These are phyloP conservation scores for Steinernema hermaphroditum DNA, from an alignment of 2,888 invertebrate genomes.

Conservation along the genomic window DNA sequence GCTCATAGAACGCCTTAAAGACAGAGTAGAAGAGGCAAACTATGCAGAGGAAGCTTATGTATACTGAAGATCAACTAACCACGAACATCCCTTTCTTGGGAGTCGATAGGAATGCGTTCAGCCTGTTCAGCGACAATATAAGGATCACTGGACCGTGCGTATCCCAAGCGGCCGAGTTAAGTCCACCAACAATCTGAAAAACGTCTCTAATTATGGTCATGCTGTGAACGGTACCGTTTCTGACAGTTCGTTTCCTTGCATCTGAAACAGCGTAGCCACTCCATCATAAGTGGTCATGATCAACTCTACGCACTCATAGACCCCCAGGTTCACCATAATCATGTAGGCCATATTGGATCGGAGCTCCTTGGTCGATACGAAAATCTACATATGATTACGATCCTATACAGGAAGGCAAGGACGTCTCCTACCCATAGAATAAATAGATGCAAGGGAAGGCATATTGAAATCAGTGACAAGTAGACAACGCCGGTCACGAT, in stretches of 20 bases:
- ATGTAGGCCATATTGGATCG: constrained; percentile 12
- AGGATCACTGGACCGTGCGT: constrained; percentile 13
- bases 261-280: background rate
- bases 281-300: constrained; percentile 7
- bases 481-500: background rate
- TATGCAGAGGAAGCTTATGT: background rate
- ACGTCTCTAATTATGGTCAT: background rate
- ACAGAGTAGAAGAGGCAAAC: too few relatives aligned
- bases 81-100: background rate
- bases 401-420: background rate
- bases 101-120: background rate
- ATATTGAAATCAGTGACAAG: background rate
- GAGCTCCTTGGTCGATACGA: background rate
- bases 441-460: constrained; percentile 3
- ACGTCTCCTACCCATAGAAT: background rate
- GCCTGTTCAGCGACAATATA: background rate
- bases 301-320: constrained; percentile 4
- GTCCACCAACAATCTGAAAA: background rate
- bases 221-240: background rate
- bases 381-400: background rate
- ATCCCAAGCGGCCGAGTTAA: constrained; percentile 17
- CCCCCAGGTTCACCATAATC: constrained; percentile 7
- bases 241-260: background rate
- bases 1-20: too few relatives aligned
- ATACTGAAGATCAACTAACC: background rate